phyloP scores from a whole-genome alignment of 2,888 invertebrate genomes.

The Altica lythri region DNA sequence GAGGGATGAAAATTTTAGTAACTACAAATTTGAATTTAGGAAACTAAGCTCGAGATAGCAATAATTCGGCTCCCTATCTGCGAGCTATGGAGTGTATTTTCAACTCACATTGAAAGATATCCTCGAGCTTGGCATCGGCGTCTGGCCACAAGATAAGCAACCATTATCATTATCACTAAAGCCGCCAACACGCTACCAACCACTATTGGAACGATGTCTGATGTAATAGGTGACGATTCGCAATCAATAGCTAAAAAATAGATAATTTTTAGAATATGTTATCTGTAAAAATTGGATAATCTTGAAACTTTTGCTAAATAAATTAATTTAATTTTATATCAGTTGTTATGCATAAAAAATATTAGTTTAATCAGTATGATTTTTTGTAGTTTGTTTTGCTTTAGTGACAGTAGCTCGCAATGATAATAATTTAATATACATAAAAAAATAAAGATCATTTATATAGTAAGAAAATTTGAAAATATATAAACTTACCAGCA shows the following conservation, averaged over 20 bases:
- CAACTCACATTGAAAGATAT: conserved; percentile 82
- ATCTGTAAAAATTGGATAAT: too few relatives aligned
- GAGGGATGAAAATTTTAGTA: conserved; percentile 14
- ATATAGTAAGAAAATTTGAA: too few relatives aligned
- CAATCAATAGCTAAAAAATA: conserved; percentile 71
- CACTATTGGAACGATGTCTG: conserved; percentile 94
- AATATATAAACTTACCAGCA: conserved; percentile 62
- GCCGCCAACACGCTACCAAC: conserved; percentile 93
- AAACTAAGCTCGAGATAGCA: conserved; percentile 10
- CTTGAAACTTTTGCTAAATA: too few relatives aligned
- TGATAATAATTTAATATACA: too few relatives aligned
- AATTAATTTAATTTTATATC: too few relatives aligned
- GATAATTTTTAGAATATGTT: too few relatives aligned
- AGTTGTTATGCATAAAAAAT: too few relatives aligned
- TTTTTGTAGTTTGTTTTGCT: too few relatives aligned
- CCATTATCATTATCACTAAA: conserved; percentile 87
- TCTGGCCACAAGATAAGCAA: conserved; percentile 92
- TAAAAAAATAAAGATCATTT: too few relatives aligned
- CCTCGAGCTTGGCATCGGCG: conserved; percentile 81
- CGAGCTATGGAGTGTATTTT: conserved; percentile 43
- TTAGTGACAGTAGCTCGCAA: too few relatives aligned
- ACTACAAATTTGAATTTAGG: conserved; percentile 12
- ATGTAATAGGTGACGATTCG: conserved; percentile 67
- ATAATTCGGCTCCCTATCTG: conserved; percentile 32
- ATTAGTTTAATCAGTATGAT: too few relatives aligned